These are phyloP conservation scores for Microtus ochrogaster DNA, from an alignment of 2,113 vertebrate species.

Conservation along the genomic window DNA sequence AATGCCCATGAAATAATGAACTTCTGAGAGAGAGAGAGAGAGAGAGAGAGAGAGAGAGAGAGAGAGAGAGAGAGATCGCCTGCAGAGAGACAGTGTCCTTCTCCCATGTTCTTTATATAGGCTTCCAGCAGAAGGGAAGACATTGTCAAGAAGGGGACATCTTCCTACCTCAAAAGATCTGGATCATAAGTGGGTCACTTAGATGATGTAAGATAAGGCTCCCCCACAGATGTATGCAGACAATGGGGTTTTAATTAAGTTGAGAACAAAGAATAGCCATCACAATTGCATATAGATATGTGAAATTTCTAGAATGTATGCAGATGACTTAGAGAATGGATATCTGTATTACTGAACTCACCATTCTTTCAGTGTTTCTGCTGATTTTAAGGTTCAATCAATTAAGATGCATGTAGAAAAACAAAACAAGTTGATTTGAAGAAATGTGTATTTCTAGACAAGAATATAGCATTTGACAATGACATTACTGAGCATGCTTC, in stretches of 20 bases:
- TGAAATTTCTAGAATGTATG: neutral
- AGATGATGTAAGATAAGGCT: neutral
- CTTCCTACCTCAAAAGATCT: neutral
- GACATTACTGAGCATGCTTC: neutral
- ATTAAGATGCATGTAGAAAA: neutral
- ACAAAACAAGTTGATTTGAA: neutral
- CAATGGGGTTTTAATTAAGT: neutral
- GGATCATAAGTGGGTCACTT: no score
- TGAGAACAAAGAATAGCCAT: neutral
- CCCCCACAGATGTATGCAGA: neutral
- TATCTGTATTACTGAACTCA: neutral
- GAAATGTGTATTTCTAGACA: neutral
- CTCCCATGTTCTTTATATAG: neutral
- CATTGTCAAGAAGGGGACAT: neutral
- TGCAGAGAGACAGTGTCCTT: neutral
- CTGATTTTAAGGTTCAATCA: neutral
- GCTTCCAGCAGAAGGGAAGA: neutral
- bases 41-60: neutral
- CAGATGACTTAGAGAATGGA: neutral
- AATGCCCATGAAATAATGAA: neutral
- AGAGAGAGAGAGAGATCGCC: neutral
- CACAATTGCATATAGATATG: neutral
- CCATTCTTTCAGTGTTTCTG: neutral
- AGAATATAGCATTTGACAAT: neutral
- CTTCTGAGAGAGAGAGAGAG: neutral